Evolutionary conservation across 1,140 invertebrate species (phyloP), one percentile per base, ranked within the genome.

Genomic region (Adelges cooleyi): DNA sequence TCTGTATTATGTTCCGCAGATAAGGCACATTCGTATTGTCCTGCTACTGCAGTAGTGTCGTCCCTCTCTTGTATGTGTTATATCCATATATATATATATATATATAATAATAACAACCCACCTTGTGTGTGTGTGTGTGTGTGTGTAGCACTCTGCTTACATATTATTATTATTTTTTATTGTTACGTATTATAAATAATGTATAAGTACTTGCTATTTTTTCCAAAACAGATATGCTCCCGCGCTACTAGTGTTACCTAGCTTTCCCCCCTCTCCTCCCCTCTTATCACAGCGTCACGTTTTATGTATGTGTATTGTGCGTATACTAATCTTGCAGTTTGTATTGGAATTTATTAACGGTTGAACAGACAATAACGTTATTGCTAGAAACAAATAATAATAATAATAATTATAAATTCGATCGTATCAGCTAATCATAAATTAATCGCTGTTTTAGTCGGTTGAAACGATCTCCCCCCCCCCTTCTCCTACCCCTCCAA

Each of bases 11-110:
- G 54, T 59, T 59, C 40, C 23, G 54, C 40, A 59, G 54, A 59
- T 59, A 59, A 59, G 54, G 54, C 54, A 44, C 54, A 44, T 56
- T 56, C 53, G 11, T 56, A 59, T 59, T 59, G 54, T 59, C 54
- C 54, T 59, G 22, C 23, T 23, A n/a, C 40, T 33, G 5, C 40
- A 23, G 42, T 38, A 18, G 13, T 13, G 29, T 8, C n/a, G 40
- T 42, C 40, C 40, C 40, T 42, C 40, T 42, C 9, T 17, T 4
- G 4, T 42, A 1, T 40, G 4, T 42, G 15, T 20, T 1, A 22
- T 4, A 9, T 53, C 6, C 9, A 3, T 38, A 17, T 9, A 13
- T 23, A n/a, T 40, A 23, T n/a, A 22, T 54, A 53, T 33, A 36
- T 53, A 25, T 22, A 42, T 54, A 20, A 22, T 52, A n/a, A 54